Evolutionary conservation across 2,797 vertebrate species (phyloP).

Genomic region (Orientallactaga sibirica): DNA sequence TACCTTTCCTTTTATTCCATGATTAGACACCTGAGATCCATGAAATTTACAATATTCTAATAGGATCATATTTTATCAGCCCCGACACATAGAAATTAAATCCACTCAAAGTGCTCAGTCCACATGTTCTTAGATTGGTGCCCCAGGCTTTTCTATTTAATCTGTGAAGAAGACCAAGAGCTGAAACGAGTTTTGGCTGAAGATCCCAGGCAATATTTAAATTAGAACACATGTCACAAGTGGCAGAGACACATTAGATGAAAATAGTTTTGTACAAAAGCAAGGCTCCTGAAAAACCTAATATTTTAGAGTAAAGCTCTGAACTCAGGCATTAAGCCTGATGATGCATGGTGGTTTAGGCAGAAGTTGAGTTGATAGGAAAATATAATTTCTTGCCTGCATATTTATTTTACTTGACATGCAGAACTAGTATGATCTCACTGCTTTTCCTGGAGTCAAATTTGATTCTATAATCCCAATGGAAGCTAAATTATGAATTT

Average conservation of each 20-base stretch:
- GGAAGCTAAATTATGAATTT: conserved; percentile 56
- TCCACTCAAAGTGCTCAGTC: background rate
- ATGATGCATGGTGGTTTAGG: background rate
- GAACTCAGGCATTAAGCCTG: background rate
- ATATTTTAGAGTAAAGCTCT: conserved; percentile 43
- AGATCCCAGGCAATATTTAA: conserved; percentile 23
- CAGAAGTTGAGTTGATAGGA: conserved; percentile 25
- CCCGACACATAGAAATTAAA: background rate
- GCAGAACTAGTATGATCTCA: background rate
- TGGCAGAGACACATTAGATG: background rate
- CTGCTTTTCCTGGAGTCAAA: background rate
- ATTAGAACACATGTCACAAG: background rate
- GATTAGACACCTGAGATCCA: background rate
- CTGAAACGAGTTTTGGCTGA: background rate
- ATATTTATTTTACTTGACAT: background rate
- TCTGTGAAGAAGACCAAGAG: background rate
- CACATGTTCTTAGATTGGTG: background rate
- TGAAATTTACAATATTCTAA: conserved; percentile 19
- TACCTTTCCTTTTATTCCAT: background rate
- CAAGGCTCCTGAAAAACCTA: background rate
- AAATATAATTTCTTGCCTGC: background rate
- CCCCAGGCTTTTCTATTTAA: background rate
- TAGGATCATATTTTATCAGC: background rate
- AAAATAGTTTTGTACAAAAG: conserved; percentile 42
- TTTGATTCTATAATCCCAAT: background rate